Evolutionary conservation across 35 echinoderm and acorn worm species (phyloP), one percentile per base, ranked within the genome.

Genomic region (Acanthaster planci): DNA sequence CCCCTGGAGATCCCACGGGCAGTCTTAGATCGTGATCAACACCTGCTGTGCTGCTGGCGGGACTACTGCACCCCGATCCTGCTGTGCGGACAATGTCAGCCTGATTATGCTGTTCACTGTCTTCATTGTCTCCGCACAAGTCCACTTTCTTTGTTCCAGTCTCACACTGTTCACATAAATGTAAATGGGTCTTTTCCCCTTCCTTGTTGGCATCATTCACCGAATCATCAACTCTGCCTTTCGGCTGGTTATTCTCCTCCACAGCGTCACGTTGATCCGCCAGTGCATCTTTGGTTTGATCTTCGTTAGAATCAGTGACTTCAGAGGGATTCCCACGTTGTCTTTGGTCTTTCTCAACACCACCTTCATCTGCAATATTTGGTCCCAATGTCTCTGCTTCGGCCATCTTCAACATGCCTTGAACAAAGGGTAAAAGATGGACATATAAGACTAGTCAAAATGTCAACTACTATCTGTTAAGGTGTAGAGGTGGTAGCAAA

Each of bases 31-130:
- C 26, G 7, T 31, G 26, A 34, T 72, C 64, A 26, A 72, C 64
- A 10, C 64, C 64, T 36, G 64, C 23, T 29, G 64, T 72, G 23
- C 64, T 72, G 30, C 64, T 72, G 2, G 64, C 26, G 8, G 64
- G 64, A 34, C 64, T 72, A 72, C 64, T 72, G 34, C 64, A 72
- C 19, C 64, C 64, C 2, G 64, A 72, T 29, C 64, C 64, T 14
- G 64, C 64, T 29, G 64, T 72, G 21, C 64, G 64, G 14, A 72
- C 29, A 35, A 27, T 72, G 21, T 72, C 64, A 10, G 64, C 14
- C 14, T 72, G 21, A 4, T 72, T 72, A 4, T 12, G 64, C 64
- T 72, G 64, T 14, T 26, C 29, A 2, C 23, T 72, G 26, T 72
- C 64, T 72, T 21, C 30, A 15, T 26, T 27, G 64, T 35, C 23